These are phyloP conservation scores for Silurus asotus DNA, from an alignment of 2,113 vertebrate genomes.

Conservation along the genomic window DNA sequence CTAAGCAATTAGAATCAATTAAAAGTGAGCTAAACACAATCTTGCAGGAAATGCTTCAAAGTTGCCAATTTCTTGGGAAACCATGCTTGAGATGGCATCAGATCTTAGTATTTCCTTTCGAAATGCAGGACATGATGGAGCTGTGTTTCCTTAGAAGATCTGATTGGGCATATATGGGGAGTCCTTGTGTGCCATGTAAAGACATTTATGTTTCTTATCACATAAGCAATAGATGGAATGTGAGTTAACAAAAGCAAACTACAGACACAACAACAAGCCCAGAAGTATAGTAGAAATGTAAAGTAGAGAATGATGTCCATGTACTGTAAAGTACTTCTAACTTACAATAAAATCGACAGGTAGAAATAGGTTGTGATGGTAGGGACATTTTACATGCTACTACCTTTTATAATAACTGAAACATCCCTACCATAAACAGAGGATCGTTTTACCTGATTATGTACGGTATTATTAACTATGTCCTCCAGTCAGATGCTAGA, in stretches of 20 bases:
- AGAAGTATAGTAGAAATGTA: neutral
- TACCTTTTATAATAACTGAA: no score
- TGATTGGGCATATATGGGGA: neutral
- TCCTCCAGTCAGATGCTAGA: no score
- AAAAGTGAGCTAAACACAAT: neutral
- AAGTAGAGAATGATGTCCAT: no score
- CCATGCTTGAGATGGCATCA: constrained; percentile 39
- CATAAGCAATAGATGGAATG: neutral
- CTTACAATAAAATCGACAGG: no score
- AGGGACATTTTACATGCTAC: no score
- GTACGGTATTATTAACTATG: no score
- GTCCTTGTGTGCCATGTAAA: neutral
- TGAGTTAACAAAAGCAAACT: neutral
- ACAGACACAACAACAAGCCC: neutral
- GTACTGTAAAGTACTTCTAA: no score
- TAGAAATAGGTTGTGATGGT: no score
- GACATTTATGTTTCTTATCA: neutral
- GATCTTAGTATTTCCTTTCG: constrained; percentile 20
- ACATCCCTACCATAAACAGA: no score
- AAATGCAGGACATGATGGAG: constrained; percentile 16
- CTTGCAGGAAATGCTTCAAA: neutral
- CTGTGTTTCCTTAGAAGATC: neutral
- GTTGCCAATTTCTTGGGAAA: neutral
- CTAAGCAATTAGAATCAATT: neutral
- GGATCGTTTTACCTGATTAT: no score